Evolutionary conservation across 2,797 vertebrate species (phyloP).

Genomic region (Choloepus didactylus): DNA sequence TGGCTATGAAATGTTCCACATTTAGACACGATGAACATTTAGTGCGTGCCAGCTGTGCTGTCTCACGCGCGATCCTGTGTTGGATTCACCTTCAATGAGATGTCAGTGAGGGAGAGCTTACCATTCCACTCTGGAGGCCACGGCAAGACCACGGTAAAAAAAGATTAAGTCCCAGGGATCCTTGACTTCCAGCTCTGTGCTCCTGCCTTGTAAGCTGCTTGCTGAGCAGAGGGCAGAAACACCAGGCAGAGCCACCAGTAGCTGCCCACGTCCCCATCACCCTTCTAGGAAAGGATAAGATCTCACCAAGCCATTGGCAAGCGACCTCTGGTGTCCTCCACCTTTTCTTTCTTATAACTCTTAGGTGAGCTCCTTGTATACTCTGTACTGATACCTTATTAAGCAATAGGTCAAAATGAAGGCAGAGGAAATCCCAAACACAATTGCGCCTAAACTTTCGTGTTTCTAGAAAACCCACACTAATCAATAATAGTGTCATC

Average conservation of each 20-base stretch:
- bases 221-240: background rate
- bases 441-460: too few species aligned
- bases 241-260: too few species aligned
- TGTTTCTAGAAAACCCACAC: background rate
- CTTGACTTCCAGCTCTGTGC: background rate
- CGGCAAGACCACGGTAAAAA: background rate
- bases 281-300: background rate
- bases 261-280: background rate
- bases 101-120: too few species aligned
- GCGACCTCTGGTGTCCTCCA: background rate
- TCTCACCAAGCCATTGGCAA: background rate
- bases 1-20: background rate
- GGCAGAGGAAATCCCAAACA: background rate
- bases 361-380: accelerated
- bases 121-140: background rate
- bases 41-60: accelerated
- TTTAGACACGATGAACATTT: too few species aligned
- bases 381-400: background rate
- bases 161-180: background rate
- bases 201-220: background rate
- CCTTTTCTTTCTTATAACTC: too few species aligned
- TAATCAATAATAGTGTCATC: background rate
- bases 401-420: background rate
- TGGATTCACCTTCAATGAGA: background rate
- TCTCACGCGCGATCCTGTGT: too few species aligned